Base-by-base conservation (phyloP, 2,888 invertebrate genomes). In the Brachylomia viminalis region DNA sequence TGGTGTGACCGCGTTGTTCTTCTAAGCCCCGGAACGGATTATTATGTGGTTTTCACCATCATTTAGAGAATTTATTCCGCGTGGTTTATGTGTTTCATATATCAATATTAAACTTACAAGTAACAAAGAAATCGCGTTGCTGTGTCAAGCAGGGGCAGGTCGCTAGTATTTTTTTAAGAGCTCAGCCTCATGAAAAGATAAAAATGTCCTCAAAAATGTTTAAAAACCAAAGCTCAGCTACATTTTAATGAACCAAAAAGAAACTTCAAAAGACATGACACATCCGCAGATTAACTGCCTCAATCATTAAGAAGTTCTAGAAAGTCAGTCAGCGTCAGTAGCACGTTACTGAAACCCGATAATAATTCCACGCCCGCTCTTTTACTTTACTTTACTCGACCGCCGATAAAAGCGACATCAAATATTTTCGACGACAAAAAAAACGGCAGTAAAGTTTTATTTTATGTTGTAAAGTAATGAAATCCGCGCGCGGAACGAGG, bases 331-430 rank as follows among this genome's bases (percentile, higher is more conserved):
- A n/a, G 17, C 59, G 47, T 42, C 67, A 52, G 67, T 13, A 49
- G 67, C 38, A 54, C 38, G 20, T 42, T 17, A 23, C 58, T 76
- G 58, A 33, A 20, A 15, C 68, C 45, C 49, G 8, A 68, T 27
- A 47, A 72, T 69, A 75, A 79, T 58, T 64, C 45, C 49, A 42
- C 30, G 71, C 68, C 61, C 71, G 38, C 15, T 65, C 52, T 70
- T 82, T 68, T 64, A 75, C 59, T 58, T 69, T 52, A 72, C 56
- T 62, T 58, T 75, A 73, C 71, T 76, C n/a, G 68, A 59, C 71
- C 61, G 75, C 42, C 82, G 80, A 89, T 89, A 89, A 89, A 90
- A 89, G 75, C 72, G 78, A 64, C 82, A 83, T 87, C 76, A 85
- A 83, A 85, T 86, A 86, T 83, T 84, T 75, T 71, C 58, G 61